Conservation (phyloP, 2,113 vertebrate species). For the Platichthys stellatus region DNA sequence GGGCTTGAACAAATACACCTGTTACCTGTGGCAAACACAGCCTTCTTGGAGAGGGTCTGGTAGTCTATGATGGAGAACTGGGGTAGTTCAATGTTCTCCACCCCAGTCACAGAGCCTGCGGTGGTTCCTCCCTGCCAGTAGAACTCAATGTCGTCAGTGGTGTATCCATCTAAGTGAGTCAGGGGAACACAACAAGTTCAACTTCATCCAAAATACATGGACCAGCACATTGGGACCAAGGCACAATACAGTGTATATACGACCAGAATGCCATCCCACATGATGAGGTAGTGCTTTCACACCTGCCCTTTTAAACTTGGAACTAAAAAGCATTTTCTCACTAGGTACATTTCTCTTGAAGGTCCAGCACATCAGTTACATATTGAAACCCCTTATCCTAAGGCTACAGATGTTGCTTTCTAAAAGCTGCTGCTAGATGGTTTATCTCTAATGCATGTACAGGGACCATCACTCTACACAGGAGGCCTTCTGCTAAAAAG, state of each 20-base stretch:
- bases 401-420: too few relatives aligned
- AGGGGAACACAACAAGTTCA: background rate
- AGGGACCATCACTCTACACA: too few relatives aligned
- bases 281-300: too few relatives aligned
- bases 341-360: too few relatives aligned
- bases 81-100: conserved; percentile 93
- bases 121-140: conserved; percentile 92
- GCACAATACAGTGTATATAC: background rate
- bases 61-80: conserved; percentile 95
- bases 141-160: conserved; percentile 96
- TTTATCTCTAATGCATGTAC: too few relatives aligned
- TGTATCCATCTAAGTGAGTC: conserved; percentile 90
- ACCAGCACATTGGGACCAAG: background rate
- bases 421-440: too few relatives aligned
- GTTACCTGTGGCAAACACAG: conserved; percentile 93
- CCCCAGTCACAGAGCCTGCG: conserved; percentile 89
- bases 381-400: too few relatives aligned
- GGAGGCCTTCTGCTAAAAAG: too few relatives aligned
- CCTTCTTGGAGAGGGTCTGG: conserved; percentile 91
- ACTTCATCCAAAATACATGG: background rate
- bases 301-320: too few relatives aligned
- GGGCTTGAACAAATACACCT: background rate
- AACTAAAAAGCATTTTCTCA: too few relatives aligned
- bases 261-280: too few relatives aligned
- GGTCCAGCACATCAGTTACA: too few relatives aligned